phyloP scores from a whole-genome alignment of 2,888 invertebrate species.

The Halictus quadricinctus region DNA sequence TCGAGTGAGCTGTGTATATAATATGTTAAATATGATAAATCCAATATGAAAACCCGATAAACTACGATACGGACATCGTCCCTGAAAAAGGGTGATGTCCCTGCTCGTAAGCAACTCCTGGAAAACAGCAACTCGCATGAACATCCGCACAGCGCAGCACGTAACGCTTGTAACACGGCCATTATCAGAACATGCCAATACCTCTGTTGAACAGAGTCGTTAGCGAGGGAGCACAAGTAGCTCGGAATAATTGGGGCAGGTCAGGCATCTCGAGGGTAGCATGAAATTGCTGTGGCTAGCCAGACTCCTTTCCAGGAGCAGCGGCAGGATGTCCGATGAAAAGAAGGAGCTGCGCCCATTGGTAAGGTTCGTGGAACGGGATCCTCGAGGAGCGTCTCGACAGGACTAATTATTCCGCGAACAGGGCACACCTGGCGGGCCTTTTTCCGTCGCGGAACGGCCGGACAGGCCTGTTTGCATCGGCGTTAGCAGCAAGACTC shows the following conservation, averaged over 20 bases:
- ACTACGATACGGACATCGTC: not conserved
- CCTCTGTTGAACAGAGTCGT: constrained; percentile 23
- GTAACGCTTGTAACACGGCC: not conserved
- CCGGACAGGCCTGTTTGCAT: constrained; percentile 12
- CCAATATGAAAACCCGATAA: too few relatives aligned
- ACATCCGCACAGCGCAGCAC: not conserved
- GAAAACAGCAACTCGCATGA: not conserved
- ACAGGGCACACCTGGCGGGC: constrained; percentile 1
- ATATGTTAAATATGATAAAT: too few relatives aligned
- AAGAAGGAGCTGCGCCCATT: not conserved
- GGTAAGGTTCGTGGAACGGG: not conserved
- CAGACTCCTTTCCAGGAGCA: not conserved
- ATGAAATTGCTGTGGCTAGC: constrained; percentile 49
- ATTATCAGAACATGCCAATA: constrained; percentile 1
- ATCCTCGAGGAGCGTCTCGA: not conserved
- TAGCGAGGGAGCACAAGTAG: constrained; percentile 37
- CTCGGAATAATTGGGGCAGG: constrained; percentile 55
- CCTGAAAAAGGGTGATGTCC: not conserved
- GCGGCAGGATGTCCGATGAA: constrained; percentile 13
- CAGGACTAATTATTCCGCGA: constrained; percentile 32
- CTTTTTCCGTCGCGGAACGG: constrained; percentile 7
- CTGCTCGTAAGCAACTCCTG: not conserved
- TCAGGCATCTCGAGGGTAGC: constrained; percentile 35
- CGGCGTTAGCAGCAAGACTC: not conserved
- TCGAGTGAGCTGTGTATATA: too few relatives aligned